phyloP scores from a whole-genome alignment of 2,113 vertebrate genomes.

The Zeus faber region DNA sequence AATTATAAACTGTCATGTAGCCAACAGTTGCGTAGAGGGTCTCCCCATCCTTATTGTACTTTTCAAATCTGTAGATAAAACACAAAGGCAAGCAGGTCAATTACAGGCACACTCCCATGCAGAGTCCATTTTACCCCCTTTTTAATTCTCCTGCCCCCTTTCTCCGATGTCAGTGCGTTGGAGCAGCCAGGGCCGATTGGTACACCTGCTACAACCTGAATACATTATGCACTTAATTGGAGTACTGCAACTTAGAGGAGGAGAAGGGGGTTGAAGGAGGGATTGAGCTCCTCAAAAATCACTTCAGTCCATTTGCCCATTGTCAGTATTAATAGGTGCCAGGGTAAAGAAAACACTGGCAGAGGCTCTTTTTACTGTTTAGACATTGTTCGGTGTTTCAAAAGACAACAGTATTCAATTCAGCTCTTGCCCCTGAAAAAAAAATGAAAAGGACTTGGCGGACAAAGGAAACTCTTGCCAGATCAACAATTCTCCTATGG shows the following conservation, averaged over 20 bases:
- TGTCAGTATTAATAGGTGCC: constrained; percentile 98
- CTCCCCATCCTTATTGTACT: constrained; percentile 99
- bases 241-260: constrained; percentile 93
- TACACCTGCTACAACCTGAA: constrained; percentile 99
- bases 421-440: constrained; percentile 86
- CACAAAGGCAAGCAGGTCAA: constrained; percentile 99
- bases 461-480: constrained; percentile 92
- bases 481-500: constrained; percentile 94
- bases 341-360: constrained; percentile 99
- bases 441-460: constrained; percentile 82
- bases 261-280: constrained; percentile 77
- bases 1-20: constrained; percentile 99
- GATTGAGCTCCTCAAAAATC: constrained; percentile 99
- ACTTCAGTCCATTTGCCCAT: constrained; percentile 99
- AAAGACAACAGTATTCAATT: constrained; percentile 99
- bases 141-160: constrained; percentile 80
- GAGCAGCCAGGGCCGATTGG: constrained; percentile 88
- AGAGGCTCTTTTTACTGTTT: constrained; percentile 99
- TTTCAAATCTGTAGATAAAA: constrained; percentile 99
- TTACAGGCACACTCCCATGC: constrained; percentile 97
- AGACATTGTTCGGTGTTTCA: constrained; percentile 96
- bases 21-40: constrained; percentile 98
- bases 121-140: constrained; percentile 89
- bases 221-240: constrained; percentile 99
- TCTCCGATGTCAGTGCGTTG: constrained; percentile 87